Base-by-base conservation (phyloP, 2,888 invertebrate species). In the Ennomos quercinarius region DNA sequence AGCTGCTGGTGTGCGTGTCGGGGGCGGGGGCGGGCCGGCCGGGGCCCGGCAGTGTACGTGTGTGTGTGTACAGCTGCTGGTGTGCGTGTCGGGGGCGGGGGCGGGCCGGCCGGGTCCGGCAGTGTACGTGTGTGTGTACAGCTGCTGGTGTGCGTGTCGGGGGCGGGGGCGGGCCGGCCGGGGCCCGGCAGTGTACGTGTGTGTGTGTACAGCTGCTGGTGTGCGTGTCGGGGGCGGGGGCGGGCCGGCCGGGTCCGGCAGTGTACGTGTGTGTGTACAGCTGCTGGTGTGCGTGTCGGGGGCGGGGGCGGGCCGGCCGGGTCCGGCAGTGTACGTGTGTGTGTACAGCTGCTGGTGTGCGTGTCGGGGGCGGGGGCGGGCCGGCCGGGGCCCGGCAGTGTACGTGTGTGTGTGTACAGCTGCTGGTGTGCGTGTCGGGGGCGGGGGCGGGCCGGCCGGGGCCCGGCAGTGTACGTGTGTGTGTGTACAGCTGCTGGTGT, bases 31-130 rank as follows among this genome's bases (percentile, higher is more conserved):
- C n/a, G n/a, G n/a, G n/a, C n/a, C n/a, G n/a, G n/a, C n/a, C n/a
- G n/a, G n/a, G n/a, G n/a, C n/a, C n/a, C n/a, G n/a, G n/a, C n/a
- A n/a, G n/a, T n/a, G 17, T 17, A 17, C 17, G 13, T 41, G 13
- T 9, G 12, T 2, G 41, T 10, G 44, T 10, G 95, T 97, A 48
- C 93, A 98, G 98, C 91, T 98, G 70, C 89, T 98, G 54, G 95
- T 98, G 84, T 98, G 98, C 89, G 98, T 98, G 70, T 98, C 98
- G 67, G 98, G 97, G 41, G 97, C 98, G 82, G n/a, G n/a, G n/a
- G n/a, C n/a, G n/a, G n/a, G n/a, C n/a, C n/a, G n/a, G n/a, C n/a
- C n/a, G n/a, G n/a, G n/a, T n/a, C n/a, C n/a, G n/a, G n/a, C n/a
- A n/a, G 97, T 98, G 89, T 97, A 96, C 67, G 66, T 98, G 96